Conservation (phyloP, 1,140 invertebrate genomes). For the Lepidurus packardi region DNA sequence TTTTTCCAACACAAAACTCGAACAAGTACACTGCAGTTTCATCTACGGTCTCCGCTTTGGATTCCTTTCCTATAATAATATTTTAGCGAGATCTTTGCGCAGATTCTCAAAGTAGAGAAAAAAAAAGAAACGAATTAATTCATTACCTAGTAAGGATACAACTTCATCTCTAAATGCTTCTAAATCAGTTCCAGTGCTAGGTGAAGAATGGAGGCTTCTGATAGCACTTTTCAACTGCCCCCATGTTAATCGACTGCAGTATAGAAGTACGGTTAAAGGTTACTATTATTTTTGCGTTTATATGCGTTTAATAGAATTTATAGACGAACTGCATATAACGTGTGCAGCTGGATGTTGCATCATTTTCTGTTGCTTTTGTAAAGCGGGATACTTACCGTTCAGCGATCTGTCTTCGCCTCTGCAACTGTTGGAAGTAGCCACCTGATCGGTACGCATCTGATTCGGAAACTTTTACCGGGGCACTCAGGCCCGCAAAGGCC, state of each 20-base stretch:
- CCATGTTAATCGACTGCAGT: neutral
- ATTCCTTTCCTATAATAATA: slow-evolving; percentile 45
- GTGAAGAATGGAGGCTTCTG: slow-evolving; percentile 23
- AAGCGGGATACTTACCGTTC: neutral
- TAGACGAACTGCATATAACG: too few species aligned
- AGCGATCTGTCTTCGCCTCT: slow-evolving; percentile 20
- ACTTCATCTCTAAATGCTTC: slow-evolving; percentile 20
- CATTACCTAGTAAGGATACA: slow-evolving; percentile 16
- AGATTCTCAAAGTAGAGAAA: slow-evolving; percentile 36
- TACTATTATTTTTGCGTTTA: too few species aligned
- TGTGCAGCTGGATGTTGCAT: too few species aligned
- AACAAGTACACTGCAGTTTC: slow-evolving; percentile 57
- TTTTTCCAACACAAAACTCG: slow-evolving; percentile 55
- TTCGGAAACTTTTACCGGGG: slow-evolving; percentile 12
- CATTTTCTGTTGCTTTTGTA: too few species aligned
- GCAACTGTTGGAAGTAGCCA: slow-evolving; percentile 22
- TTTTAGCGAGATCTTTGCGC: neutral
- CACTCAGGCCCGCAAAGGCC: slow-evolving; percentile 32
- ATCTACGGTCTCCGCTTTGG: slow-evolving; percentile 53
- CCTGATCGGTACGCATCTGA: slow-evolving; percentile 2
- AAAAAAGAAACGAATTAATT: slow-evolving; percentile 35
- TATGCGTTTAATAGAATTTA: too few species aligned
- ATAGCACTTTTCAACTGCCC: slow-evolving; percentile 2
- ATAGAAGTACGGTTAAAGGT: too few species aligned
- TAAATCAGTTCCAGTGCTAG: neutral